Percentiles rank a stretch among this genome's conserved stretches.
phyloP scores from a whole-genome alignment of 2,113 vertebrate species.

The Porphyrio hochstetteri region DNA sequence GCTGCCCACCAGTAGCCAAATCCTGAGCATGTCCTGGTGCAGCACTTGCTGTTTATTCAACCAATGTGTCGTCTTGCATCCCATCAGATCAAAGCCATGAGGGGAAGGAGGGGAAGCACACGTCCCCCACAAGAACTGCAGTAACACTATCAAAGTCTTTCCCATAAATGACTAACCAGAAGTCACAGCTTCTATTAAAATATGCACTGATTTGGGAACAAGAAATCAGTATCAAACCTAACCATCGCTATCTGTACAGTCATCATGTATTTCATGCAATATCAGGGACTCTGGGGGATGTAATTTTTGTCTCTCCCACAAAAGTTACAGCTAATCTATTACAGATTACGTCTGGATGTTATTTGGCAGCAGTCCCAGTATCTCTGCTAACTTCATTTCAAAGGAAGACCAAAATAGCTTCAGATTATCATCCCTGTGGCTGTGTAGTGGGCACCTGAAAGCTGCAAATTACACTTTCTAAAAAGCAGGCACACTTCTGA shows the following conservation, averaged over 20 bases:
- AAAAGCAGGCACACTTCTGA: not conserved
- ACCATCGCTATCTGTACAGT: not conserved
- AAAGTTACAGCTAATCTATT: not conserved
- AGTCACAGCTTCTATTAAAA: not conserved
- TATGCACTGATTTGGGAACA: not conserved
- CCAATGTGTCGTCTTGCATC: not conserved
- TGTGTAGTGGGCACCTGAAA: not conserved
- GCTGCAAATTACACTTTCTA: not conserved
- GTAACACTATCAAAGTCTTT: not conserved
- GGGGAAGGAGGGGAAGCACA: not conserved
- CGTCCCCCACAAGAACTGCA: rapidly evolving
- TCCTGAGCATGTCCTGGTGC: not conserved
- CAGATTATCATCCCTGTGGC: not conserved
- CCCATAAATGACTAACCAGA: not conserved
- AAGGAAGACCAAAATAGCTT: not conserved
- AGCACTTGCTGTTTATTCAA: not conserved
- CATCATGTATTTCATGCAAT: not conserved
- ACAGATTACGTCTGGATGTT: not conserved
- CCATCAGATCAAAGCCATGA: not conserved
- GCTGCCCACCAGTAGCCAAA: not conserved
- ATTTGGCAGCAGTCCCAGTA: not conserved
- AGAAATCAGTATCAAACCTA: not conserved
- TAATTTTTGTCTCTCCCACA: not conserved
- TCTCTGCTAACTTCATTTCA: not conserved
- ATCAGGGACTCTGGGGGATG: not conserved